Conservation (phyloP, 2,797 vertebrate genomes). For the Passerculus sandwichensis region DNA sequence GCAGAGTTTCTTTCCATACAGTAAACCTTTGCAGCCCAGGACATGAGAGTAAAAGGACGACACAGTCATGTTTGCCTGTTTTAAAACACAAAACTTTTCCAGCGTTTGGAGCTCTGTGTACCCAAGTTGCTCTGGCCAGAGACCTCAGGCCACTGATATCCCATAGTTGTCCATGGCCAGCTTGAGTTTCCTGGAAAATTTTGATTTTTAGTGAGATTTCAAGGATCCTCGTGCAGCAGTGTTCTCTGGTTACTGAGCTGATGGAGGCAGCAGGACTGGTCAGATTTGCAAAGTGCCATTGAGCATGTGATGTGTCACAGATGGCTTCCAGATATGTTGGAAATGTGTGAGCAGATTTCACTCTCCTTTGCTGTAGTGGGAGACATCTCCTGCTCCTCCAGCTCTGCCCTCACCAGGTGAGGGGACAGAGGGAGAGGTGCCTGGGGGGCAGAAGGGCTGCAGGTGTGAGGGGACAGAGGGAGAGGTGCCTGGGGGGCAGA, state of each 20-base stretch:
- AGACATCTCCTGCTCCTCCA: background rate
- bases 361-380: background rate
- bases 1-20: background rate
- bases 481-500: background rate
- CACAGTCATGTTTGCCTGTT: background rate
- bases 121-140: background rate
- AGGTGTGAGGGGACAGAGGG: background rate
- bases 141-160: background rate
- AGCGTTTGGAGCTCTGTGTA: fast-evolving
- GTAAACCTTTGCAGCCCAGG: background rate
- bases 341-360: background rate
- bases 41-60: background rate
- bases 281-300: background rate
- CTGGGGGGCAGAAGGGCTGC: background rate
- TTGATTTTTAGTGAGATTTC: background rate
- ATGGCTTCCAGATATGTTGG: background rate
- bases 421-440: background rate
- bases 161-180: background rate
- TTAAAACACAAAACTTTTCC: background rate
- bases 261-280: background rate
- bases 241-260: background rate
- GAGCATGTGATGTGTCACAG: fast-evolving
- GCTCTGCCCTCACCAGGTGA: background rate
- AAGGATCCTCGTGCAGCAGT: background rate
- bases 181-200: background rate